Evolutionary conservation across 2,113 vertebrate species (phyloP).

Genomic region (Chionomys nivalis): DNA sequence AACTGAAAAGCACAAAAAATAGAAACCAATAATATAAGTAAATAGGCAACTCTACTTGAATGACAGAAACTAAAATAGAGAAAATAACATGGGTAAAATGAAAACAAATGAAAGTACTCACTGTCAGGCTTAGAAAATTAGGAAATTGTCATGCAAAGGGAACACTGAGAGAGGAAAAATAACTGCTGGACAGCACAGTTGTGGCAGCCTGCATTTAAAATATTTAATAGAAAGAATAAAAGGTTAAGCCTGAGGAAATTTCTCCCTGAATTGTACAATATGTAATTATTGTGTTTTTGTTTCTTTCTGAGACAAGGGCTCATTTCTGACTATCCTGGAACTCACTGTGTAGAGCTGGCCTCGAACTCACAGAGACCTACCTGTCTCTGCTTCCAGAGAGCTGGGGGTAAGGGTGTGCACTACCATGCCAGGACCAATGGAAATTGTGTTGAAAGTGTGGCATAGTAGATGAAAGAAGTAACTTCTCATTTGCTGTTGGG

Average conservation of each 20-base stretch:
- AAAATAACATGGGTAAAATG: not conserved
- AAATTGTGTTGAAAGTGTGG: not conserved
- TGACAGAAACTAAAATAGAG: not conserved
- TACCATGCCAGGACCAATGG: not conserved
- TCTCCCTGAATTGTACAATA: not conserved
- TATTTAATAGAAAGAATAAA: not conserved
- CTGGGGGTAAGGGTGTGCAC: not conserved
- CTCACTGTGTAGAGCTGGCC: not conserved
- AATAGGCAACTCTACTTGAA: not conserved
- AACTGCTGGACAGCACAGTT: not conserved
- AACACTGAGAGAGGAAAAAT: not conserved
- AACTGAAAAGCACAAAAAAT: not conserved
- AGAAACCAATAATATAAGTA: not conserved
- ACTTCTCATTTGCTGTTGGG: not conserved
- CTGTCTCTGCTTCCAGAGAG: not conserved
- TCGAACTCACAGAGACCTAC: not conserved
- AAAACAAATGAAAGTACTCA: not conserved
- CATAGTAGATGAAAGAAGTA: not conserved
- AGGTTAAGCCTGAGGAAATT: not conserved
- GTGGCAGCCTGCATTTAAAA: not conserved
- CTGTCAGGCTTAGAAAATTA: not conserved
- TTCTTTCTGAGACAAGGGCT: not conserved
- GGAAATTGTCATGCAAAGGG: not conserved
- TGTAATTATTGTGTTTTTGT: not conserved
- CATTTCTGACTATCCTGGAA: not conserved